Conservation (phyloP, 2,797 vertebrate genomes). For the Lacerta bilineata region DNA sequence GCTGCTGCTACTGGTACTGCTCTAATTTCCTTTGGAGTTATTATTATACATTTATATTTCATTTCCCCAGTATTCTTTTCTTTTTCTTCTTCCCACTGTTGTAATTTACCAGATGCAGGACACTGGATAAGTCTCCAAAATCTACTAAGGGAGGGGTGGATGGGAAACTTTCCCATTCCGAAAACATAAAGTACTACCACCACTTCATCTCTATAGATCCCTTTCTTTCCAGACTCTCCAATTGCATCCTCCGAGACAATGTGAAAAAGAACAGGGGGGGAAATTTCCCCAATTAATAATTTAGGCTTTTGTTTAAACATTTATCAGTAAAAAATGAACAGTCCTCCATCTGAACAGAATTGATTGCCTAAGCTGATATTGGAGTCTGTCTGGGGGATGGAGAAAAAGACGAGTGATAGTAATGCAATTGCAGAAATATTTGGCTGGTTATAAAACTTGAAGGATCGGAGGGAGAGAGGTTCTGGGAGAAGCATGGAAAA, state of each 20-base stretch:
- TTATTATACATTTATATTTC: background rate
- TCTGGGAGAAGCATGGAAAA: background rate
- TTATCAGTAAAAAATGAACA: slow-evolving; percentile 63
- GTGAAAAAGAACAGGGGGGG: slow-evolving; percentile 15
- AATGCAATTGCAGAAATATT: slow-evolving; percentile 52
- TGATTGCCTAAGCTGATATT: slow-evolving; percentile 62
- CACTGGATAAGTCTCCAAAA: background rate
- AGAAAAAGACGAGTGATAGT: slow-evolving; percentile 55
- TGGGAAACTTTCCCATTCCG: background rate
- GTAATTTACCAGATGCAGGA: background rate
- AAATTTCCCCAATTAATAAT: slow-evolving; percentile 48
- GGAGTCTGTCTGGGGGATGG: slow-evolving; percentile 62
- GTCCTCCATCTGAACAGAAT: slow-evolving; percentile 51
- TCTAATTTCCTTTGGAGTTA: background rate
- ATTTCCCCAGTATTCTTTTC: background rate
- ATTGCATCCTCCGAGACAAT: background rate
- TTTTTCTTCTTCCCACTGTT: background rate
- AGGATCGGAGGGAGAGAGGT: background rate
- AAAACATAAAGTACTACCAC: background rate
- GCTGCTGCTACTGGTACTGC: too few species aligned
- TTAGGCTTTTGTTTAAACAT: slow-evolving; percentile 57
- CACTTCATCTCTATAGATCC: background rate
- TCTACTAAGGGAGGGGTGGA: background rate
- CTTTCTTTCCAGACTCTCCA: background rate
- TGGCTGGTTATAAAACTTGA: slow-evolving; percentile 15